A percentile compares a stretch with the other conserved stretches of the same genome.
These are phyloP conservation scores for Etia nguti DNA, from an alignment of 2,113 vertebrate genomes.

Conservation along the genomic window DNA sequence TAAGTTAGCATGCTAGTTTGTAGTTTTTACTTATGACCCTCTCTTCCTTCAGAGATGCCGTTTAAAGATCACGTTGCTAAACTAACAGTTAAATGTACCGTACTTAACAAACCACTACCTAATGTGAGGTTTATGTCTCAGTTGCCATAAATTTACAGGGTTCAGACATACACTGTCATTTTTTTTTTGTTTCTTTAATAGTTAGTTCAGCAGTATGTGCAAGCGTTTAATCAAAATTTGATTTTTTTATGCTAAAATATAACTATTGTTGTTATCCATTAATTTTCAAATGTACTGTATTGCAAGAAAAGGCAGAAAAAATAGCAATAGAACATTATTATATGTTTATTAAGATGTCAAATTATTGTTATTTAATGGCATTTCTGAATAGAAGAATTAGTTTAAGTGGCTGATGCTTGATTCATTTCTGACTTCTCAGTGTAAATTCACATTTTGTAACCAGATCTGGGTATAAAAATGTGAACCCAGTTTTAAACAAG, in stretches of 20 bases:
- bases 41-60: neutral
- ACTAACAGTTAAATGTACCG: neutral
- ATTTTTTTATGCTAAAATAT: neutral
- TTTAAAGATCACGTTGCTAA: neutral
- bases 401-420: neutral
- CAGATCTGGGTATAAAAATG: neutral
- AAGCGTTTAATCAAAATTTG: neutral
- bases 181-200: neutral
- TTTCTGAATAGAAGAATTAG: neutral
- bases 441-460: neutral
- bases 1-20: neutral
- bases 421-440: neutral
- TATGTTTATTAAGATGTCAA: too few relatives aligned
- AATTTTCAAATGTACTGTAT: neutral
- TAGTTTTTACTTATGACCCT: neutral
- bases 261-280: neutral
- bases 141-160: neutral
- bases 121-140: neutral
- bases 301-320: neutral
- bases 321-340: too few relatives aligned
- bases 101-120: neutral
- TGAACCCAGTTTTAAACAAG: neutral
- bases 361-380: neutral
- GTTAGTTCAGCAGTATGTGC: too few relatives aligned
- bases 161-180: neutral